Conservation (phyloP, 1,140 invertebrate species). For the Venturia canescens region DNA sequence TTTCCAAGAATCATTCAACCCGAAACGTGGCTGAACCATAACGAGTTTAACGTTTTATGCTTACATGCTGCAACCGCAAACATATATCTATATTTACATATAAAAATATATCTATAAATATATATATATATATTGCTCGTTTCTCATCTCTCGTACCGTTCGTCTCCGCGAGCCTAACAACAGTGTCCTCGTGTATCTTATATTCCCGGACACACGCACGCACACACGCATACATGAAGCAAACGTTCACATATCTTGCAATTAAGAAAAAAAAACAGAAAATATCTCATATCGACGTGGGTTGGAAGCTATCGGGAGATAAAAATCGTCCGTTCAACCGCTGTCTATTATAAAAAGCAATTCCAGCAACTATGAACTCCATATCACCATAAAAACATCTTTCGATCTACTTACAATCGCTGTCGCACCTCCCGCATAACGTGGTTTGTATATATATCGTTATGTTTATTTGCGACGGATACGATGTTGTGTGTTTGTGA, state of each 20-base stretch:
- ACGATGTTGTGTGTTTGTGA: neutral
- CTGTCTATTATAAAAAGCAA: no score
- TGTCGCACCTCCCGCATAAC: neutral
- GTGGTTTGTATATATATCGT: neutral
- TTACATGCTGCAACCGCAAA: neutral
- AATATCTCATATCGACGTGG: no score
- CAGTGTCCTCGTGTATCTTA: slow-evolving; percentile 11
- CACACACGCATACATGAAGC: neutral
- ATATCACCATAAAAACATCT: no score
- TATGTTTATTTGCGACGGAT: neutral
- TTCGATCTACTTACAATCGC: no score
- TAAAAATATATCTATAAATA: slow-evolving; percentile 10
- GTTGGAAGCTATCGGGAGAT: no score
- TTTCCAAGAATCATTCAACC: slow-evolving; percentile 1
- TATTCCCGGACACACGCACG: neutral
- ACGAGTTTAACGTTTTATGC: neutral
- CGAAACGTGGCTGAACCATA: neutral
- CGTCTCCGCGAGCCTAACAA: slow-evolving; percentile 40
- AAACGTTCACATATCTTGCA: no score
- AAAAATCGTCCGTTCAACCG: no score
- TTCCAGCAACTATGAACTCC: no score
- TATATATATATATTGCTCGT: slow-evolving; percentile 39
- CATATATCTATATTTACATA: neutral
- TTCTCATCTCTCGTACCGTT: slow-evolving; percentile 29
- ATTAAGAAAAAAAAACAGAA: no score